Conservation (phyloP, 2,888 invertebrate species). For the Lobophora halterata region DNA sequence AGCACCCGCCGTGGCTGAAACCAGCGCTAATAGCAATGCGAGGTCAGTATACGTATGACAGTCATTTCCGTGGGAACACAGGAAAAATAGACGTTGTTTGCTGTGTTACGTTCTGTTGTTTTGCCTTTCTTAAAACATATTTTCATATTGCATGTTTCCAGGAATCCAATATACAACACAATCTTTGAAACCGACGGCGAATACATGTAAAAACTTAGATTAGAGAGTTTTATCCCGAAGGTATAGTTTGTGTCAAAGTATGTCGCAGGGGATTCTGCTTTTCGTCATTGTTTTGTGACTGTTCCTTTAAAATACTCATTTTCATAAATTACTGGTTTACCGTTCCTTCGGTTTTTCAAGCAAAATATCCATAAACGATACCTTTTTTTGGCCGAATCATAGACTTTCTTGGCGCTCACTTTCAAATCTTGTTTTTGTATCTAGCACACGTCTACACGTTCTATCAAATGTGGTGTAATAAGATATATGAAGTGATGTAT, state of each 20-base stretch:
- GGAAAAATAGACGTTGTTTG: no score
- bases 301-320: conserved; percentile 1
- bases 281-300: conserved; percentile 35
- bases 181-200: conserved; percentile 62
- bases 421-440: background rate
- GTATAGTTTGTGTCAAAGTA: conserved; percentile 27
- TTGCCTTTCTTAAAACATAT: conserved; percentile 12
- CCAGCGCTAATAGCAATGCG: conserved; percentile 88
- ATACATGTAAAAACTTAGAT: conserved; percentile 37
- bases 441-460: conserved; percentile 2
- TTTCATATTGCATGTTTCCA: conserved; percentile 57
- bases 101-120: no score
- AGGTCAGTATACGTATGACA: conserved; percentile 77
- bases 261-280: conserved; percentile 44
- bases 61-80: no score
- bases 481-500: background rate
- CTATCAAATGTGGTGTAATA: conserved; percentile 7
- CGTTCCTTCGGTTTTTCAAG: background rate
- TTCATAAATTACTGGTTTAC: background rate
- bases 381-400: no score
- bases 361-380: background rate
- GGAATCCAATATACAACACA: conserved; percentile 58
- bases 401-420: background rate
- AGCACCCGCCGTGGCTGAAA: conserved; percentile 80
- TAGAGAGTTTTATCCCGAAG: conserved; percentile 21